Base-by-base conservation (phyloP, 2,113 vertebrate genomes). In the Chascanopsetta lugubris region DNA sequence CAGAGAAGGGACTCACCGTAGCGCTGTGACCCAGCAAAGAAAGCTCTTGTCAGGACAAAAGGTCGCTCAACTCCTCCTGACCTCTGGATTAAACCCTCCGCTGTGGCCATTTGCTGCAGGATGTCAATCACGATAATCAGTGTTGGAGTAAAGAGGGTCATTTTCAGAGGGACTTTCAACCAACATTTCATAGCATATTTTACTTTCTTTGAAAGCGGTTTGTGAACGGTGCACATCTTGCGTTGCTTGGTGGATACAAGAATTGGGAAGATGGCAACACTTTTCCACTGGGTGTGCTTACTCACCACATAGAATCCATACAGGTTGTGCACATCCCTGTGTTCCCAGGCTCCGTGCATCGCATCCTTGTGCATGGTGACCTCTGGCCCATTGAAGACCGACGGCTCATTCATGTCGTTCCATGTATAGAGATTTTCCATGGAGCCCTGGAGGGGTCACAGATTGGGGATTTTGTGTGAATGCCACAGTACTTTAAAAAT, bases 401-500 rank as follows among this genome's bases (percentile, higher is more conserved):
- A 96, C 0, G 96, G 96, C 64, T 97, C 96, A 0, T 97, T 97
- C 96, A 97, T 97, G 76, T 97, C 96, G 1, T 97, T 97, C 96
- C 96, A 97, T 0, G 93, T 90, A 58, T 90, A 93, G 20, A 96
- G 81, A 69, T 96, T 97, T 43, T 94, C 91, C 89, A 89, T 92
- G 8, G 94, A 90, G 12, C 94, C 95, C 96, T 97, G 70, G 47
- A 61, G 25, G 0, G 3, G 17, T 54, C 38, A 62, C 34, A 69
- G 3, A 62, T 27, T 17, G 36, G n/a, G 49, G 2, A 63, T 30
- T 20, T 26, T 18, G 46, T 3, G 34, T 30, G 8, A n/a, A n/a
- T n/a, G n/a, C n/a, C n/a, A n/a, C n/a, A n/a, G n/a, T n/a, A n/a
- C n/a, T n/a, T n/a, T n/a, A 40, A 26, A 27, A 53, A 6, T 13